Percentiles rank a stretch among this genome's conserved stretches.
Conservation (phyloP, 2,797 vertebrate genomes). For the Pantherophis vulpinus region DNA sequence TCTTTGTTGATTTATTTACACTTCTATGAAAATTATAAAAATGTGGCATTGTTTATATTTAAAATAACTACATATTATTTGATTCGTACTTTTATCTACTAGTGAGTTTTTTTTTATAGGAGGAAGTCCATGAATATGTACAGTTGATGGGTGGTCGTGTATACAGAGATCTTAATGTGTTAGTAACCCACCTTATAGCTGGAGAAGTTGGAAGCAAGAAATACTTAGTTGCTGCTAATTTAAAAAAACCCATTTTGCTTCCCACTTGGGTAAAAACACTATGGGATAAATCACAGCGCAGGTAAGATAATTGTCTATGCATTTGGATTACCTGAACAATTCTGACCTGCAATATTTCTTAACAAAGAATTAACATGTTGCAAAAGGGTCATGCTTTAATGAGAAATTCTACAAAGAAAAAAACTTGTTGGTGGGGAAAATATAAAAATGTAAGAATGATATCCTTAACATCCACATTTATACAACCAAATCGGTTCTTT, state of each 20-base stretch:
- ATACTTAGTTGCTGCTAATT: slow-evolving; percentile 91
- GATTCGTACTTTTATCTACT: background rate
- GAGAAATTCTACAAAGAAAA: background rate
- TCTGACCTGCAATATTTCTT: background rate
- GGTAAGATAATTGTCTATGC: slow-evolving; percentile 68
- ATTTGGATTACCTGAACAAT: background rate
- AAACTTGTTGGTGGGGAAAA: background rate
- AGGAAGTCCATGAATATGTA: slow-evolving; percentile 89
- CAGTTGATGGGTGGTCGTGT: slow-evolving; percentile 93
- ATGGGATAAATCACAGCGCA: slow-evolving; percentile 90
- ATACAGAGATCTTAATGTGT: slow-evolving; percentile 87
- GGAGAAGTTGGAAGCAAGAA: slow-evolving; percentile 99
- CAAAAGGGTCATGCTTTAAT: background rate
- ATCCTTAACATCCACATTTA: background rate
- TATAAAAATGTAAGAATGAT: background rate
- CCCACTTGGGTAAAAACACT: slow-evolving; percentile 88
- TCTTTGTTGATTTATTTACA: background rate
- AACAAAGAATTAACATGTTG: background rate
- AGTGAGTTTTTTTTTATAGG: slow-evolving; percentile 65
- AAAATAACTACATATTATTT: background rate
- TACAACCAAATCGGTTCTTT: background rate
- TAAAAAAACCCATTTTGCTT: slow-evolving; percentile 89
- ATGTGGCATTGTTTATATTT: background rate
- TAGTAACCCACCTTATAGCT: slow-evolving; percentile 93
- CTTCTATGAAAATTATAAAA: background rate